Base-by-base conservation (phyloP, 2,797 vertebrate genomes). In the Gymnothorax reevesii region DNA sequence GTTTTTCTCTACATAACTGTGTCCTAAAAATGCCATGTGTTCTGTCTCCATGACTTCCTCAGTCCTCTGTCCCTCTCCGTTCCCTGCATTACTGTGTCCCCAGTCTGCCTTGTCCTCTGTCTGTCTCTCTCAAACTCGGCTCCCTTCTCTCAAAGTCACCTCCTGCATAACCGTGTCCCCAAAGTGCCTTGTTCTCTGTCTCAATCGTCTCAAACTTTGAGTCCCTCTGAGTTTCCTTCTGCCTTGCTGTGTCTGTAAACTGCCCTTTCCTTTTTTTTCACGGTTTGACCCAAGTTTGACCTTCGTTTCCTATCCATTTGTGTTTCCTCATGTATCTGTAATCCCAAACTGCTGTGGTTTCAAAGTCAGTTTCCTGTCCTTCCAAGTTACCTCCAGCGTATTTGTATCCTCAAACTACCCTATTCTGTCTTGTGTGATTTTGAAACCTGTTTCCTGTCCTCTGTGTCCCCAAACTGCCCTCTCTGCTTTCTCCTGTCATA, bases 291-390 rank as follows among this genome's bases (percentile, higher is more conserved):
- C 2, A 42, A 42, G 33, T 42, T 42, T 42, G 33, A 42, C 33
- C 33, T 42, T 42, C 1, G 33, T 42, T 42, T 42, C 33, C 33
- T 42, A 42, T 42, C 33, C 2, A 1, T 42, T 42, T 42, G 33
- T 42, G 33, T 42, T 42, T 42, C 33, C 33, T 42, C 33, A 42
- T 42, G 33, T 42, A 13, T 93, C 95, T 86, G 95, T 64, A 96
- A 96, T 94, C 55, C 42, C 33, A 94, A 33, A 69, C 60, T 7
- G 6, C 59, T 15, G 7, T 25, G 25, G 1, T 8, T 27, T 64
- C 12, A 49, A 4, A 42, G 5, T 15, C 83, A 9, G 7, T 54
- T 9, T 22, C 10, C 13, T 22, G 42, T 57, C 22, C 33, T 8
- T 17, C 17, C 17, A 8, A 8, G 15, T 15, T 59, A 3, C 62